Evolutionary conservation across 2,888 invertebrate species (phyloP), one percentile per base, ranked within the genome.

Genomic region (Polyploca ridens): DNA sequence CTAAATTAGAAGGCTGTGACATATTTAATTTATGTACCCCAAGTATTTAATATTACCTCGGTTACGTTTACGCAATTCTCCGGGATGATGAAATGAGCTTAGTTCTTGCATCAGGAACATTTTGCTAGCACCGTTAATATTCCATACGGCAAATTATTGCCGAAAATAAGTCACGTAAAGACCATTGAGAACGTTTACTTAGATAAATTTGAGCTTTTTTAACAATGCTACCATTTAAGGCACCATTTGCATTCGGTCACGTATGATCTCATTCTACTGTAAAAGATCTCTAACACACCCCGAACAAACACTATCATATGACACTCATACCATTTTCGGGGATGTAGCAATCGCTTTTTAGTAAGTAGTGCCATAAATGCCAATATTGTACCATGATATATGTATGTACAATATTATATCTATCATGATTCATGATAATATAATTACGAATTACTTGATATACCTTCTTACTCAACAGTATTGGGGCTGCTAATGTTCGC

Each of bases 21-120:
- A 19, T 54, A 54, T 54, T 16, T 19, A 19, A 54, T 54, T 16
- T 19, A 19, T 14, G 16, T 54, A 19, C 19, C 16, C 16, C n/a
- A 49, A 19, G 61, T 33, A 61, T 62, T 27, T 44, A 46, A 46
- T 16, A 41, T 46, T 33, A 16, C 33, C 58, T 46, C 44, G 16
- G 64, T 64, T 57, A 64, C 58, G 57, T 46, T 61, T 57, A 35
- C 58, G 54, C 54, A 54, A 54, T 19, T 54, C 19, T 54, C 54
- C 35, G 59, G 68, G 64, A 73, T 84, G 78, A 81, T 58, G 84
- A 81, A 83, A 84, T 72, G 61, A 65, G 64, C 66, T 68, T 67
- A 67, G 64, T 62, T 64, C 71, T 84, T 83, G 77, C 79, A 77
- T 79, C 81, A 83, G 76, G 68, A 75, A 68, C 69, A 62, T 65